Evolutionary conservation across 2,113 vertebrate genomes (phyloP), one percentile per base, ranked within the genome.

Genomic region (Cranoglanis bouderius): DNA sequence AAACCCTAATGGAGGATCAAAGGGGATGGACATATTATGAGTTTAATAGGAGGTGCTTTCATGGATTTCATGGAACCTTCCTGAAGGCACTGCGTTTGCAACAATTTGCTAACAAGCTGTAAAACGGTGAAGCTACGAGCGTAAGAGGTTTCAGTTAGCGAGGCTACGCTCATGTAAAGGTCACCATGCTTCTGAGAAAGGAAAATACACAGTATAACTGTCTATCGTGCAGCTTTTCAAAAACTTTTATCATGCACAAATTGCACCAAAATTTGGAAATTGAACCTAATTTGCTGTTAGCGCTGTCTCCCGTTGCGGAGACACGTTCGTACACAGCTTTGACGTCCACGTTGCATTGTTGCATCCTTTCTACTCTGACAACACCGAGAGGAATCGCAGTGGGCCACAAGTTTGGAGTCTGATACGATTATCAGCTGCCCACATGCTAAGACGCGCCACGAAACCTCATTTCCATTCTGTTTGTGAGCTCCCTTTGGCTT

Each of bases 381-480:
- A 77, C 72, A 32, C 61, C 53, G 86, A 65, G 61, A 83, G 40
- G 18, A 81, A 83, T 59, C 80, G 63, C 81, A 57, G 59, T 51
- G 63, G 6, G 70, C 61, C 55, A 40, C 43, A 82, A 84, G 86
- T 85, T 75, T 77, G 75, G 53, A 84, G 46, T 88, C 63, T 59
- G 88, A 85, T 88, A 85, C 55, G 86, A 90, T 91, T 89, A 89
- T 84, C 81, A 87, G 80, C 67, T 74, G 57, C 61, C 82, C 81
- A 85, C 87, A 89, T 88, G 90, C 89, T 80, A 90, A 55, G 89
- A 91, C 67, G 24, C 57, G 8, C 78, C 77, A 89, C 82, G 83
- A 46, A 82, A 74, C n/a, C 89, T 91, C 87, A 90, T 92, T 92
- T 90, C 87, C 84, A 90, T 89, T 83, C 90, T 85, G 88, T 90